These are phyloP conservation scores for Zaprionus kolodkinae DNA, from an alignment of 1,140 invertebrate species.

Conservation along the genomic window DNA sequence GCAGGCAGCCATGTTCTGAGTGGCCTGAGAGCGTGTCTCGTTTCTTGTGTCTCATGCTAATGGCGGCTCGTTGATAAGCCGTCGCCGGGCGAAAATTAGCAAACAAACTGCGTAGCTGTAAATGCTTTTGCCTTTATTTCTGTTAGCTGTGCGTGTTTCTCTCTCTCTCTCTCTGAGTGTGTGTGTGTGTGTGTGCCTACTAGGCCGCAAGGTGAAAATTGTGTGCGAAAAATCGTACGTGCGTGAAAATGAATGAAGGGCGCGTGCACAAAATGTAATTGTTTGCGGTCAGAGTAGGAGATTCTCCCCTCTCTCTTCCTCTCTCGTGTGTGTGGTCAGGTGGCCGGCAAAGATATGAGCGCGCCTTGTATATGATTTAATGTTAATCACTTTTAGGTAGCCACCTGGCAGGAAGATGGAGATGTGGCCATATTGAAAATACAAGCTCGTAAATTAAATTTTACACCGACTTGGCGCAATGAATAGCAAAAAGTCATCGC, in stretches of 20 bases:
- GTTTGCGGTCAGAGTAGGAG: conserved; percentile 54
- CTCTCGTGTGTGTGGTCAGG: conserved; percentile 59
- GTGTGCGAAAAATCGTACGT: conserved; percentile 80
- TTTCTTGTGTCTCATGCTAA: conserved; percentile 52
- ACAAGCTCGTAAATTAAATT: conserved; percentile 82
- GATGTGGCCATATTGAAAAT: conserved; percentile 69
- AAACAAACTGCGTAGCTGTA: conserved; percentile 79
- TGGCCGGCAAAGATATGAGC: conserved; percentile 71
- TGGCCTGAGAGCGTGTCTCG: not conserved
- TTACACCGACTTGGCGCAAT: conserved; percentile 69
- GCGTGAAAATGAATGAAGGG: conserved; percentile 74
- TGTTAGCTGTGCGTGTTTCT: conserved; percentile 28
- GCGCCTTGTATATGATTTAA: conserved; percentile 69
- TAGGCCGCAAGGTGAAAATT: conserved; percentile 74
- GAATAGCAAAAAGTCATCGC: conserved; percentile 63
- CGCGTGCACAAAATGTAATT: conserved; percentile 71
- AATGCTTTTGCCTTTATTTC: conserved; percentile 61
- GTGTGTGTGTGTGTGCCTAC: conserved; percentile 10
- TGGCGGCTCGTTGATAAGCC: conserved; percentile 74
- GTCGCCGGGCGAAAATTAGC: conserved; percentile 62
- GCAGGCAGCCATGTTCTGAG: not conserved
- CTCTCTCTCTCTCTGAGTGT: conserved; percentile 22
- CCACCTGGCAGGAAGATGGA: conserved; percentile 7
- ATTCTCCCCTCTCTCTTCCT: not conserved
- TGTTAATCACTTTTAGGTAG: conserved; percentile 79